phyloP scores from a whole-genome alignment of 2,797 vertebrate genomes.

The Australoheros facetus region DNA sequence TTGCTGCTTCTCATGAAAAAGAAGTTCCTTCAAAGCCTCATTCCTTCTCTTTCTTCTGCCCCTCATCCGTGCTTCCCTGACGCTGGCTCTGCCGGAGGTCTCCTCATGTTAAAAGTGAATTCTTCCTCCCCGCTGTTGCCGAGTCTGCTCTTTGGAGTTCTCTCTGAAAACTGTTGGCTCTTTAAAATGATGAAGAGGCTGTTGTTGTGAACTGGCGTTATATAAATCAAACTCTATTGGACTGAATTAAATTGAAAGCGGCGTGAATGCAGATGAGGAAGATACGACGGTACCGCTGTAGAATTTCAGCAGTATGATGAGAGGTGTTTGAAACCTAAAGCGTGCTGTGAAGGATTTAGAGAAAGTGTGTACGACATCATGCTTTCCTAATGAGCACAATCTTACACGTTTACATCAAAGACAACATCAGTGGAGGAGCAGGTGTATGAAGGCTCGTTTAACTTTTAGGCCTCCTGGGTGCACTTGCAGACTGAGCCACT shows the following conservation, averaged over 20 bases:
- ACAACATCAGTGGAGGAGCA: neutral
- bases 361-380: neutral
- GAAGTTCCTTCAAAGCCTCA: too few species aligned
- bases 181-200: neutral
- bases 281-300: neutral
- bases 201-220: neutral
- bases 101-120: neutral
- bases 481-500: constrained; percentile 1
- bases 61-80: neutral
- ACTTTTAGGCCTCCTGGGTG: constrained; percentile 24
- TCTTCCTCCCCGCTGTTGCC: neutral
- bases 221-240: neutral
- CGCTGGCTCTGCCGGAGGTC: neutral
- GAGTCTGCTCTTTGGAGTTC: neutral
- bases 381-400: neutral
- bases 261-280: neutral
- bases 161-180: neutral
- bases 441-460: neutral
- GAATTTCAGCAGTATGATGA: neutral
- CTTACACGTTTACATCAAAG: constrained; percentile 18
- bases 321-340: neutral
- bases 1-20: neutral
- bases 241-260: neutral
- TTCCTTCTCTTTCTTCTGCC: neutral
- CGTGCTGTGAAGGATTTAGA: neutral